Percentiles rank a stretch among this genome's conserved stretches.
Evolutionary conservation across 1,140 invertebrate genomes (phyloP).

Genomic region (Mylabris phalerata): DNA sequence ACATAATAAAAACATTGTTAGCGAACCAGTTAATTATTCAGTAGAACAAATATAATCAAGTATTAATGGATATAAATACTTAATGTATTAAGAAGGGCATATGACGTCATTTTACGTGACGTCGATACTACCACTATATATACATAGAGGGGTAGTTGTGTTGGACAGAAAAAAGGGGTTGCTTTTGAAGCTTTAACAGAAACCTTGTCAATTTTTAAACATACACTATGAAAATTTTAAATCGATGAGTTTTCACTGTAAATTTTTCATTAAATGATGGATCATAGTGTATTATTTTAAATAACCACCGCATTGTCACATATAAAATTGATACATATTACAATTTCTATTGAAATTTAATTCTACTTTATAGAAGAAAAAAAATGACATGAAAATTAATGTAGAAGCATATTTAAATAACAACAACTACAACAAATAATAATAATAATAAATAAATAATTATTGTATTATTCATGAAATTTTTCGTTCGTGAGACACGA

Average conservation of each 20-base stretch:
- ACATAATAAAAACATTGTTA: slow-evolving; percentile 33
- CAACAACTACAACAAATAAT: too few species aligned
- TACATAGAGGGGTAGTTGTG: slow-evolving; percentile 1
- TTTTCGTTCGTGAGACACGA: too few species aligned
- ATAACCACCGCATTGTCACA: not conserved
- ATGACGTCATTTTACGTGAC: slow-evolving; percentile 26
- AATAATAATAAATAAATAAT: too few species aligned
- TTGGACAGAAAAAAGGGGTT: slow-evolving; percentile 21
- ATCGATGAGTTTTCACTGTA: slow-evolving; percentile 8
- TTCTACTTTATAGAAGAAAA: too few species aligned
- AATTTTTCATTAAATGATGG: slow-evolving; percentile 6
- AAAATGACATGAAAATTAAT: too few species aligned
- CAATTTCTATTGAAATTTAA: too few species aligned
- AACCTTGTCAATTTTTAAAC: slow-evolving; percentile 21
- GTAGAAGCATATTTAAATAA: too few species aligned
- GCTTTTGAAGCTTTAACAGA: slow-evolving; percentile 22
- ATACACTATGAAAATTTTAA: slow-evolving; percentile 12
- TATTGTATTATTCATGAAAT: too few species aligned
- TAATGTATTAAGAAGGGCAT: slow-evolving; percentile 23
- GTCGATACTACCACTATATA: not conserved
- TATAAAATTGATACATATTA: too few species aligned
- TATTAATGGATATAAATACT: slow-evolving; percentile 29
- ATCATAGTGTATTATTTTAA: slow-evolving; percentile 11
- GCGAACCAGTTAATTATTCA: slow-evolving; percentile 27
- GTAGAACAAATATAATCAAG: slow-evolving; percentile 28